Evolutionary conservation across 2,797 vertebrate species (phyloP).

Genomic region (Babyrousa celebensis): DNA sequence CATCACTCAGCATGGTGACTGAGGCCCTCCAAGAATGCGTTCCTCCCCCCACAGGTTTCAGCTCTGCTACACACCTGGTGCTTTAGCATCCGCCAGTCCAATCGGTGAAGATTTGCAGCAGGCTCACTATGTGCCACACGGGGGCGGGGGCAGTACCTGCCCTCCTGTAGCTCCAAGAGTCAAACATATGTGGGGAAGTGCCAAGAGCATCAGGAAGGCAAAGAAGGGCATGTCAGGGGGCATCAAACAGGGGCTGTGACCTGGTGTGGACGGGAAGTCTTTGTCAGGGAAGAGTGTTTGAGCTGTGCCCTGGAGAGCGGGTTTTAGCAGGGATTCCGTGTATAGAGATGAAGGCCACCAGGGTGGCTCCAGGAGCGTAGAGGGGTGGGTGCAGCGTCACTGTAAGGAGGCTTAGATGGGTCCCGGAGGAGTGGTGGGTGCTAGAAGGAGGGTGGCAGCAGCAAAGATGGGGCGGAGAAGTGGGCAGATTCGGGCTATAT

Average conservation of each 20-base stretch:
- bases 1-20: accelerated
- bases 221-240: background rate
- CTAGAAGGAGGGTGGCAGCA: background rate
- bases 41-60: background rate
- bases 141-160: accelerated
- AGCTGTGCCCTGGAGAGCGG: background rate
- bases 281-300: background rate
- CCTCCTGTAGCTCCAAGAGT: background rate
- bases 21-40: background rate
- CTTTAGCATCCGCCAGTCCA: accelerated
- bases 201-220: background rate
- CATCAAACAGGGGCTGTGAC: background rate
- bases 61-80: accelerated
- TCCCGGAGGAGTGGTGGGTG: background rate
- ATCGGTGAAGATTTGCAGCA: background rate
- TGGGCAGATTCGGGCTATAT: background rate
- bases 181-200: background rate
- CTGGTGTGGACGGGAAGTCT: background rate
- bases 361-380: background rate
- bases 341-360: background rate
- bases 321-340: background rate
- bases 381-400: accelerated
- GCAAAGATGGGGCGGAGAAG: background rate
- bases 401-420: background rate
- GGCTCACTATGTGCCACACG: accelerated